Evolutionary conservation across 2,888 invertebrate species (phyloP).

Genomic region (Cerceris rybyensis): DNA sequence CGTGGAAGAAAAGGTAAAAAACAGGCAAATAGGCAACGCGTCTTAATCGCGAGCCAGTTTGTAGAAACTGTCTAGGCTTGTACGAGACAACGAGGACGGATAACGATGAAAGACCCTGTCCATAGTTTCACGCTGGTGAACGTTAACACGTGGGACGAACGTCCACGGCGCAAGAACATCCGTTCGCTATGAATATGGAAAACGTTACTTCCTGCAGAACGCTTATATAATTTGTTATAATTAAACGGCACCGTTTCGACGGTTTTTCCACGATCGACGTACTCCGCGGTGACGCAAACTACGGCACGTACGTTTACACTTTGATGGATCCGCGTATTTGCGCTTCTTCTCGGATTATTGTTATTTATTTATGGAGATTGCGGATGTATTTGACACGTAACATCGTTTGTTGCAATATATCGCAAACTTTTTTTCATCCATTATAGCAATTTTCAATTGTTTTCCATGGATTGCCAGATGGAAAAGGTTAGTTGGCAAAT

Average conservation of each 20-base stretch:
- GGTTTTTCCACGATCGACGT: not conserved
- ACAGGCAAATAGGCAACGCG: not conserved
- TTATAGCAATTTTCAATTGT: not conserved
- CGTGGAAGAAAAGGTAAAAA: too few relatives aligned
- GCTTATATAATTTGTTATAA: constrained; percentile 3
- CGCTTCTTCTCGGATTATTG: too few relatives aligned
- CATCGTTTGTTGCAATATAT: too few relatives aligned
- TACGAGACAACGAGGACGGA: constrained; percentile 16
- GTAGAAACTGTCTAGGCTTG: constrained; percentile 33
- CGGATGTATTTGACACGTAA: too few relatives aligned
- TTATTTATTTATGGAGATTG: too few relatives aligned
- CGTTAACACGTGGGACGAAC: constrained; percentile 33
- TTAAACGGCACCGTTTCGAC: not conserved
- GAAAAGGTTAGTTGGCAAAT: too few relatives aligned
- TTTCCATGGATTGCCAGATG: too few relatives aligned
- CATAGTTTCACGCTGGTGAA: not conserved
- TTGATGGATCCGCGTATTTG: too few relatives aligned
- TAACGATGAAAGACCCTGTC: constrained; percentile 7
- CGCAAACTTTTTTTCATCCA: too few relatives aligned
- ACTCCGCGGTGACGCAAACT: not conserved
- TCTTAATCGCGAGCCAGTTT: constrained; percentile 31
- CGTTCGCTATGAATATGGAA: constrained; percentile 26
- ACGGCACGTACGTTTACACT: not conserved
- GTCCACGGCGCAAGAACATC: constrained; percentile 15
- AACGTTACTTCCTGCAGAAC: constrained; percentile 22